phyloP scores from a whole-genome alignment of 2,797 vertebrate genomes.

The Melopsittacus undulatus region DNA sequence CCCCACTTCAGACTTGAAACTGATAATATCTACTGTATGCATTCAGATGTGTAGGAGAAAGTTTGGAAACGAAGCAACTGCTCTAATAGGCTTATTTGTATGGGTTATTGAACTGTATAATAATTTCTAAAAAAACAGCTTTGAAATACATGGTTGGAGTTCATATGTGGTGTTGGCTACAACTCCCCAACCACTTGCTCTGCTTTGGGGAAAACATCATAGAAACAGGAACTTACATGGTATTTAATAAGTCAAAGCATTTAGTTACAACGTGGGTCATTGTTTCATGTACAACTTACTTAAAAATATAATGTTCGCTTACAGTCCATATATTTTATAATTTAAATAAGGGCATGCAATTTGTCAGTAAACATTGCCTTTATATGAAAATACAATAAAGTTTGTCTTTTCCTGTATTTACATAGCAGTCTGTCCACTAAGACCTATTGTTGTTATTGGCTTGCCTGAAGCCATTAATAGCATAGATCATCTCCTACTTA shows the following conservation, averaged over 20 bases:
- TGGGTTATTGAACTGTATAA: not conserved
- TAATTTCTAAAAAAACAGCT: not conserved
- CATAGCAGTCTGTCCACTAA: not conserved
- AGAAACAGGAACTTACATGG: not conserved
- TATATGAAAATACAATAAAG: not conserved
- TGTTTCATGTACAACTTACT: not conserved
- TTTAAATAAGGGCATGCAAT: not conserved
- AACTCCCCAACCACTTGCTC: not conserved
- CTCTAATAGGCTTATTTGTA: not conserved
- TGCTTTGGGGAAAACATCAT: not conserved
- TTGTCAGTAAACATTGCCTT: not conserved
- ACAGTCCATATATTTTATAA: not conserved
- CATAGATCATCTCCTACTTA: not conserved
- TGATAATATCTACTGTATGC: accelerated
- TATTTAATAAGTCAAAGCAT: not conserved
- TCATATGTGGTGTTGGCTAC: not conserved
- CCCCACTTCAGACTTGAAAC: not conserved
- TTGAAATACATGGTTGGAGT: not conserved
- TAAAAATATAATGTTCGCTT: not conserved
- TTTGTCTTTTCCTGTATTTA: slow-evolving; percentile 1
- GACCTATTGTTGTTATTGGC: not conserved
- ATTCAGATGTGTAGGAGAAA: not conserved
- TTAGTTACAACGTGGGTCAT: not conserved
- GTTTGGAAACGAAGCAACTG: not conserved
- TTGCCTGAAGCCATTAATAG: not conserved